A percentile compares a stretch with the other conserved stretches of the same genome.
Conservation (phyloP, 2,113 vertebrate genomes). For the Silurus asotus region DNA sequence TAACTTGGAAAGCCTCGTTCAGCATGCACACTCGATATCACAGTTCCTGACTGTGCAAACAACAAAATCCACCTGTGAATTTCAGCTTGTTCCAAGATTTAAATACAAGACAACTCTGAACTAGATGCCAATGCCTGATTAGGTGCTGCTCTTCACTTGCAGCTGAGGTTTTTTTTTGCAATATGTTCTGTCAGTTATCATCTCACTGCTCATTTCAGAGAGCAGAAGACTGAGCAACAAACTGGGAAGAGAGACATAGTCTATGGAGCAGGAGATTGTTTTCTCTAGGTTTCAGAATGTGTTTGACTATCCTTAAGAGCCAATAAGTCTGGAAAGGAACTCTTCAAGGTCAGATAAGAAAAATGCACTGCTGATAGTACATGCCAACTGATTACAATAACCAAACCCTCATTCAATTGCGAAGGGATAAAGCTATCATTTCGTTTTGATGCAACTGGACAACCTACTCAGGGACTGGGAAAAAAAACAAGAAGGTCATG, state of each 20-base stretch:
- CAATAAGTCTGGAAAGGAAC: not conserved
- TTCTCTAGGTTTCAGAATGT: not conserved
- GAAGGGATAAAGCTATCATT: not conserved
- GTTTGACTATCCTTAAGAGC: not conserved
- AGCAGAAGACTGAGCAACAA: not conserved
- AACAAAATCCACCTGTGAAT: not conserved
- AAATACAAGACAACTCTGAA: not conserved
- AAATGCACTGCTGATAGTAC: not conserved
- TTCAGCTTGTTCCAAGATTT: not conserved
- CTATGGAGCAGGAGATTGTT: not conserved
- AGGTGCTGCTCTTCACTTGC: not conserved
- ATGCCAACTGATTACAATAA: not conserved
- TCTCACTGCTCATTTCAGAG: not conserved
- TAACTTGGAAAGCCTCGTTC: not conserved
- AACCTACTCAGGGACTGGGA: not conserved
- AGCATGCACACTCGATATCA: not conserved
- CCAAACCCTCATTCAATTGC: not conserved
- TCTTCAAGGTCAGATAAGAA: not conserved
- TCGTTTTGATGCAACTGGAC: not conserved
- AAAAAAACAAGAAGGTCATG: not conserved
- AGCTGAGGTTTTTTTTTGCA: not conserved
- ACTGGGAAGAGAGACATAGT: not conserved
- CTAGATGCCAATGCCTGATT: not conserved
- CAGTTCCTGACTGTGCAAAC: not conserved
- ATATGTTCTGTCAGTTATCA: not conserved